Conservation (phyloP, 2,888 invertebrate genomes). For the Odontomyia ornata region DNA sequence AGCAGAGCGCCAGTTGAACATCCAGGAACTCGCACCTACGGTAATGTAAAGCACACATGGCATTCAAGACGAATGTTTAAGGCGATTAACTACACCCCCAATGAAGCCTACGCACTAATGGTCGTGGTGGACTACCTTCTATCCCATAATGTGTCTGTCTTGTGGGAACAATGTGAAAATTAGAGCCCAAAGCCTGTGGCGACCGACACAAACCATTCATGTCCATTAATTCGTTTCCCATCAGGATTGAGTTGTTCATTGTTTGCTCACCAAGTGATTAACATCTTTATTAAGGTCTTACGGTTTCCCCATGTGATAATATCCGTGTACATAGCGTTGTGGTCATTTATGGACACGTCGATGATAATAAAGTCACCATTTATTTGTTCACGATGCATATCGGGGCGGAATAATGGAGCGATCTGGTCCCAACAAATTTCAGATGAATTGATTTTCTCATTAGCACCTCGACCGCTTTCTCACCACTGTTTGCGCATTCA, state of each 20-base stretch:
- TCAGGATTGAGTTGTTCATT: conserved; percentile 34
- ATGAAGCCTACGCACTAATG: conserved; percentile 17
- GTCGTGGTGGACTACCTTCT: not conserved
- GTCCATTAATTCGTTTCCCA: conserved; percentile 36
- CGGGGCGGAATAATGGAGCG: conserved; percentile 25
- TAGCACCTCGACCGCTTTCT: conserved; percentile 12
- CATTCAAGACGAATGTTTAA: no score
- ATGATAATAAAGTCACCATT: conserved; percentile 35
- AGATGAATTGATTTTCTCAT: not conserved
- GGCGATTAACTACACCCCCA: not conserved
- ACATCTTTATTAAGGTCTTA: conserved; percentile 43
- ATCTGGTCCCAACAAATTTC: not conserved
- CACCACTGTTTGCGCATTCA: not conserved
- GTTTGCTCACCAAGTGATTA: conserved; percentile 36
- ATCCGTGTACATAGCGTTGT: conserved; percentile 1
- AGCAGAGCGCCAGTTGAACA: no score
- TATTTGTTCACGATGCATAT: conserved; percentile 33
- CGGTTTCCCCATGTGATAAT: conserved; percentile 25
- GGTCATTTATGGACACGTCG: conserved; percentile 33
- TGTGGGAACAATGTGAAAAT: conserved; percentile 40
- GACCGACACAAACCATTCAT: conserved; percentile 25
- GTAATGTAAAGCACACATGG: no score
- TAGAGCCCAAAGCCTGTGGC: conserved; percentile 18
- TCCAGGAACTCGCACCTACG: no score
- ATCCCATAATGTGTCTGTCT: conserved; percentile 28